Evolutionary conservation across 2,113 vertebrate genomes (phyloP).

Genomic region (Isurus oxyrinchus): DNA sequence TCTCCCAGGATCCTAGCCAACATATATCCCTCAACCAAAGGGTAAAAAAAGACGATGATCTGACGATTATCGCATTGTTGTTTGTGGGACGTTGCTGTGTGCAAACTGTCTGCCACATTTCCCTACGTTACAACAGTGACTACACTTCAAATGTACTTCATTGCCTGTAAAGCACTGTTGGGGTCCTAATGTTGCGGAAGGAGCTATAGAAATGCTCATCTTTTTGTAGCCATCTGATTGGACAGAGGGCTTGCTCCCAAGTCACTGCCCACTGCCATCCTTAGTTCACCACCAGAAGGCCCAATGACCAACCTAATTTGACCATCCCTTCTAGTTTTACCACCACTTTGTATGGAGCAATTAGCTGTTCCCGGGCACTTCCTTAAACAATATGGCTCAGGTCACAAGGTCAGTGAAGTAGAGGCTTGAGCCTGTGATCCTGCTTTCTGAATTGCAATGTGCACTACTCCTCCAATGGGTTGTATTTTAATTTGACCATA

Average conservation of each 20-base stretch:
- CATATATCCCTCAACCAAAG: not conserved
- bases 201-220: not conserved
- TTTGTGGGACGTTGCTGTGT: not conserved
- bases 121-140: too few species aligned
- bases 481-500: not conserved
- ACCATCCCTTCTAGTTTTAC: not conserved
- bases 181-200: not conserved
- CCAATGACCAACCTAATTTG: not conserved
- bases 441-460: not conserved
- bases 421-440: not conserved
- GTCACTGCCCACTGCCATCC: not conserved
- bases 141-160: not conserved
- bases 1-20: not conserved
- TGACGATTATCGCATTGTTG: not conserved
- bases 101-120: not conserved
- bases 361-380: not conserved
- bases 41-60: not conserved
- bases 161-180: not conserved
- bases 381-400: not conserved
- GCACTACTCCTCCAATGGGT: not conserved
- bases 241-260: not conserved
- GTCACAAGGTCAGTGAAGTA: not conserved
- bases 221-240: too few species aligned
- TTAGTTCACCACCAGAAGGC: not conserved
- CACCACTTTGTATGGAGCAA: not conserved